Evolutionary conservation across 2,888 invertebrate species (phyloP), one percentile per base, ranked within the genome.

Genomic region (Oscheius sp.): DNA sequence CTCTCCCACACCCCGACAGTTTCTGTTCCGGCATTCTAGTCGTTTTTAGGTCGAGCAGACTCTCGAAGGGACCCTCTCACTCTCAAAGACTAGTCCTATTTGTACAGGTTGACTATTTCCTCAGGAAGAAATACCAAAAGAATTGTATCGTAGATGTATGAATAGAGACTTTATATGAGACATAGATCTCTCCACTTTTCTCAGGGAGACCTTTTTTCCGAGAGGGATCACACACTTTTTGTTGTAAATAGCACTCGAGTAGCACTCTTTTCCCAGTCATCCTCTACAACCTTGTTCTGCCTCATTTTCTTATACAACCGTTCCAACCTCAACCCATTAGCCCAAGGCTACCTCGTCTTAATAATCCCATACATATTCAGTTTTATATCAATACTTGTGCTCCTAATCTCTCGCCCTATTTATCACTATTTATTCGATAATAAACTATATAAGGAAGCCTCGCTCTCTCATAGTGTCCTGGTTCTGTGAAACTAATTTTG

Each of bases 141-240:
- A 66, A 55, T n/a, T 55, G 68, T 68, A 68, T 68, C 68, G 68
- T 68, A 68, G 68, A 68, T 58, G 63, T 68, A 68, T 68, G 53
- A 68, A 68, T 68, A 68, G 53, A n/a, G 51, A 63, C 29, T 57
- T n/a, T 42, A 65, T n/a, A 47, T 21, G 21, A 50, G 32, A 11
- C 50, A 33, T 48, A 65, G 63, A 63, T 63, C 63, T 63, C 63
- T 42, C 42, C 42, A 5, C 7, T 48, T 29, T 42, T 47, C 63
- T 63, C 63, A 63, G 63, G 63, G 48, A 63, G 63, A 63, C 37
- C 32, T 33, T 47, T 47, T 47, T 55, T 9, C 32, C 21, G 21
- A 21, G 32, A 55, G 55, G 55, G 32, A 21, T 29, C 21, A 21
- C 21, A 21, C 21, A 21, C 42, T 62, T 63, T 58, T 29, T 32